Evolutionary conservation across 2,113 vertebrate genomes (phyloP), one percentile per base, ranked within the genome.

Genomic region (Cryptomyrus ogoouensis): DNA sequence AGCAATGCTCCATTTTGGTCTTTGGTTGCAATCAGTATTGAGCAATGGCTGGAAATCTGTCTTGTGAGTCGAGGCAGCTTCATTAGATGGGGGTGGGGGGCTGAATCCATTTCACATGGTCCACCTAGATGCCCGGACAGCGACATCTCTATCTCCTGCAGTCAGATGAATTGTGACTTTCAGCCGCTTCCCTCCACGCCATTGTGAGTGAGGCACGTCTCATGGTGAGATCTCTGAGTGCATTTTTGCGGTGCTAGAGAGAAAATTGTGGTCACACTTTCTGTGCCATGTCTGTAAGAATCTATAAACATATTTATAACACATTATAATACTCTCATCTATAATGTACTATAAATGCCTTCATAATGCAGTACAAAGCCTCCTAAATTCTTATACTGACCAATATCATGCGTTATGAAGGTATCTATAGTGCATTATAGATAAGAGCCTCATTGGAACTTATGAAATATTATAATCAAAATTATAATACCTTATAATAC

Each of bases 31-130:
- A 85, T 85, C 77, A 47, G 31, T 17, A 19, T 85, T 85, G 21
- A 62, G 77, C 89, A 66, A 56, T 89, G 80, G 77, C 50, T 85
- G 53, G 80, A 84, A 85, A 62, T 85, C 89, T 89, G 49, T 89
- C 74, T 74, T 83, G 89, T 89, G 80, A 39, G 89, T 27, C 21
- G 31, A 46, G 89, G 49, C 77, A 80, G 89, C 89, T 89, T 58
- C 50, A 83, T 89, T 83, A 86, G 47, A 86, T 31, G 84, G 21
- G n/a, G 84, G 47, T 12, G n/a, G 62, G n/a, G 62, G 62, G 80
- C 77, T 84, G 49, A 56, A 44, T 44, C 70, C 70, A 44, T 42
- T 89, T 83, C 70, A 42, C 70, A 83, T 15, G 2, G 88, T 42
- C 88, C 74, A 42, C 50, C 47, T n/a, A 42, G 19, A 56, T 24